These are phyloP conservation scores for Pontoporia blainvillei DNA, from an alignment of 2,113 vertebrate genomes.

Conservation along the genomic window DNA sequence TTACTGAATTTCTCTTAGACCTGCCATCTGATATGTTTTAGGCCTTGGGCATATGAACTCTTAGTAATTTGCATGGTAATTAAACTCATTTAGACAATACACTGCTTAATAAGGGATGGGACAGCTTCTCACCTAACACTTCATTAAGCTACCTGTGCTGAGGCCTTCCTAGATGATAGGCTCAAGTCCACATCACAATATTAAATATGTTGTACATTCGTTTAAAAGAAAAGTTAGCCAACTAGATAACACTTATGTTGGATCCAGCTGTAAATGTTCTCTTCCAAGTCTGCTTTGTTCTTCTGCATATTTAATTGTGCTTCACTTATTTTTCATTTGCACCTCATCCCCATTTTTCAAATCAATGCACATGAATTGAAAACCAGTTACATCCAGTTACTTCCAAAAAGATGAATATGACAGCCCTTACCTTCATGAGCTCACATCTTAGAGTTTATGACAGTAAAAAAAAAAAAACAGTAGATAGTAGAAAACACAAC, in stretches of 20 bases:
- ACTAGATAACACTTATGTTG: background rate
- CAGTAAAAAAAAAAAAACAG: background rate
- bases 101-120: constrained; percentile 49
- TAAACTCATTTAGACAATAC: constrained; percentile 67
- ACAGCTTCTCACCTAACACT: constrained; percentile 52
- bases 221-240: background rate
- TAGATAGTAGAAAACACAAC: background rate
- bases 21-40: constrained; percentile 41
- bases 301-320: background rate
- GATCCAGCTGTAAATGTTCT: constrained; percentile 16
- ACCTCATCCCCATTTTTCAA: constrained; percentile 4
- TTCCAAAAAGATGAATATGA: background rate
- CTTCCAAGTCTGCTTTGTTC: background rate
- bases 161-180: constrained; percentile 31
- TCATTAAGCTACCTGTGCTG: constrained; percentile 55
- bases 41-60: background rate
- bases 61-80: constrained; percentile 69
- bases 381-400: background rate
- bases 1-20: constrained; percentile 51
- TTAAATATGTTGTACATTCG: constrained; percentile 24
- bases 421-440: background rate
- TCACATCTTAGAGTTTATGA: background rate
- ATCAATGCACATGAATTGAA: background rate
- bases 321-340: background rate
- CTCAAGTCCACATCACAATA: constrained; percentile 1